A percentile compares a stretch with the other conserved stretches of the same genome.
These are phyloP conservation scores for Pionites leucogaster DNA, from an alignment of 2,113 vertebrate genomes.

Conservation along the genomic window DNA sequence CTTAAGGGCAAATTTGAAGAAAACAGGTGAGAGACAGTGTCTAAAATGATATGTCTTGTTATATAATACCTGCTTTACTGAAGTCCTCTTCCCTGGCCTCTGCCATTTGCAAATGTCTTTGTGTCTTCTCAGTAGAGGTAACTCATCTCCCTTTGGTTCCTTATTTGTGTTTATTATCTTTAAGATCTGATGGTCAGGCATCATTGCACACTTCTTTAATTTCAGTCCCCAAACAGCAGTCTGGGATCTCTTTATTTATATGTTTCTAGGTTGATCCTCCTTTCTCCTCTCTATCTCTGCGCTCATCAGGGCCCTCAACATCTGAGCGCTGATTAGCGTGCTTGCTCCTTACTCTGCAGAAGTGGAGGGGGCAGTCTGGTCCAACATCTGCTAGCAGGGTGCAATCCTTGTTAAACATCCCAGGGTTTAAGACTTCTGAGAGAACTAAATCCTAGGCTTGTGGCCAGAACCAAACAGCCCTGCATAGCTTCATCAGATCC, in stretches of 20 bases:
- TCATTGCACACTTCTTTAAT: background rate
- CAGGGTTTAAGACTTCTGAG: background rate
- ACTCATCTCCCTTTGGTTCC: background rate
- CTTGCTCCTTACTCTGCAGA: background rate
- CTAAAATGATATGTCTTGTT: constrained; percentile 7
- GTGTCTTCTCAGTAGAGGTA: background rate
- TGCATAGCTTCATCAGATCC: background rate
- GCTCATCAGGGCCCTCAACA: background rate
- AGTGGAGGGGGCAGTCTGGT: background rate
- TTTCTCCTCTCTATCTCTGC: background rate
- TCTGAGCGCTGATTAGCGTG: background rate
- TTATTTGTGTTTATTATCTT: background rate
- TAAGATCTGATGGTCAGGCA: background rate
- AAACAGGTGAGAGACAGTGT: background rate
- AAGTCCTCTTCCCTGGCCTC: constrained; percentile 17
- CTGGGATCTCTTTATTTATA: background rate
- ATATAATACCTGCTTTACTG: background rate
- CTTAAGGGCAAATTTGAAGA: background rate
- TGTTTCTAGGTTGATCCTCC: background rate
- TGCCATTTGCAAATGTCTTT: constrained; percentile 28
- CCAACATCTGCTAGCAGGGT: too few species aligned
- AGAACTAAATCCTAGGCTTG: background rate
- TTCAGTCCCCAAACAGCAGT: background rate
- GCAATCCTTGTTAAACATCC: rapidly evolving
- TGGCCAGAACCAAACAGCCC: background rate